A percentile compares a stretch with the other conserved stretches of the same genome.
Evolutionary conservation across 2,113 vertebrate species (phyloP).

Genomic region (Uropsilus gracilis): DNA sequence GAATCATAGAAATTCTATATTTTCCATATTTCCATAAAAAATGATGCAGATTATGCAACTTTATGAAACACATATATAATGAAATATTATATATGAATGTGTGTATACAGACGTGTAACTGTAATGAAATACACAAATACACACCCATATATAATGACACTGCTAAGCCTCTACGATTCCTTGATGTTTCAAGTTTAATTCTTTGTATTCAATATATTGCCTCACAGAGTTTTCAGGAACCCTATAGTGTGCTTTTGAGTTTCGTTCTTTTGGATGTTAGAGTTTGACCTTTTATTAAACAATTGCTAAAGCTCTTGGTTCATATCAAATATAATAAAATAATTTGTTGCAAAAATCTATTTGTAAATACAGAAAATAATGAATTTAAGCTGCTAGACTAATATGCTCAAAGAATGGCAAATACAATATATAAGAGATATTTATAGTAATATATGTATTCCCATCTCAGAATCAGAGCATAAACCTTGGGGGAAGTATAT

Average conservation of each 20-base stretch:
- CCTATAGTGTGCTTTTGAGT: not conserved
- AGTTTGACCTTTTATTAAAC: not conserved
- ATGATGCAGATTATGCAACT: no score
- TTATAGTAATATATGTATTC: slow-evolving; percentile 26
- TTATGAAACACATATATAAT: not conserved
- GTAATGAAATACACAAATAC: no score
- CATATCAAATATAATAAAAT: slow-evolving; percentile 44
- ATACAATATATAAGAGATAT: not conserved
- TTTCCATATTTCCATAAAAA: slow-evolving; percentile 40
- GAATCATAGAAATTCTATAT: not conserved
- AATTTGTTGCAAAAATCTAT: slow-evolving; percentile 1
- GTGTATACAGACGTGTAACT: not conserved
- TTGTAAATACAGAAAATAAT: not conserved
- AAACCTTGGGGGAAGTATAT: not conserved
- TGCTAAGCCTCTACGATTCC: not conserved
- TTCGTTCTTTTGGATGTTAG: not conserved
- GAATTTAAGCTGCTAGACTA: slow-evolving; percentile 16
- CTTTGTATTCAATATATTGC: no score
- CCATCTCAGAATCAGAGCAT: not conserved
- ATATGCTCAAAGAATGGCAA: not conserved
- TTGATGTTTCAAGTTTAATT: not conserved
- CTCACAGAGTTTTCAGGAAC: not conserved
- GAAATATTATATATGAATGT: not conserved
- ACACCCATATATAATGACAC: not conserved
- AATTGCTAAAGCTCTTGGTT: slow-evolving; percentile 3